Evolutionary conservation across 2,888 invertebrate genomes (phyloP).

Genomic region (Ophioninae sp.): DNA sequence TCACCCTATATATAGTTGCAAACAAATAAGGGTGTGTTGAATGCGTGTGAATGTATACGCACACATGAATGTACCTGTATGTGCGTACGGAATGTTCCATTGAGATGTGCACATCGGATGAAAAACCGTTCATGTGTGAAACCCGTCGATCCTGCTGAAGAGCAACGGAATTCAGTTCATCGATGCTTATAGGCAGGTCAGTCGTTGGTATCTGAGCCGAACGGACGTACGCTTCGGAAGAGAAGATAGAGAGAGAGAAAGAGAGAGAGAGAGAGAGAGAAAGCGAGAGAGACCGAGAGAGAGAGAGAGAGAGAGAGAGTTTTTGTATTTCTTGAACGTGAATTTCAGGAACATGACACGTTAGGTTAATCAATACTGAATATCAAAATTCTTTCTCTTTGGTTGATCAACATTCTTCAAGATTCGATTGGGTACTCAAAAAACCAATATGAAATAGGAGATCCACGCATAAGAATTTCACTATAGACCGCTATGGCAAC

Average conservation of each 20-base stretch:
- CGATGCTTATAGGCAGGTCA: slow-evolving; percentile 1
- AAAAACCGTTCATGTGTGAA: slow-evolving; percentile 28
- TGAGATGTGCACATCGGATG: slow-evolving; percentile 41
- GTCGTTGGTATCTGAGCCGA: slow-evolving; percentile 42
- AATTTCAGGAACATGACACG: not conserved
- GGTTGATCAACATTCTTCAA: not conserved
- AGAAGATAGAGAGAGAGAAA: slow-evolving; percentile 47
- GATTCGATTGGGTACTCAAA: not conserved
- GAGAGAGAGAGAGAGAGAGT: slow-evolving; percentile 49
- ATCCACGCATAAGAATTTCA: not conserved
- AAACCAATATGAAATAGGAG: not conserved
- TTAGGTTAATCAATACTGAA: not conserved
- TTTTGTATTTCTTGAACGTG: too few species aligned
- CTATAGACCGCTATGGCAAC: not conserved
- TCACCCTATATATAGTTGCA: not conserved
- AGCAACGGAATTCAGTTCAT: slow-evolving; percentile 30
- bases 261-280: slow-evolving; percentile 14
- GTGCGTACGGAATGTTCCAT: slow-evolving; percentile 40
- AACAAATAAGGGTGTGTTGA: not conserved
- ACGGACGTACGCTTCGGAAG: slow-evolving; percentile 62
- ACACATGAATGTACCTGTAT: not conserved
- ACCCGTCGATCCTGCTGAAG: slow-evolving; percentile 12
- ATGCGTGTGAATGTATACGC: not conserved
- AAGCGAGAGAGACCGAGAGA: slow-evolving; percentile 27
- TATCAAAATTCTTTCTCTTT: too few species aligned